Base-by-base conservation (phyloP, 2,888 invertebrate species). In the Aporophyla lueneburgensis region DNA sequence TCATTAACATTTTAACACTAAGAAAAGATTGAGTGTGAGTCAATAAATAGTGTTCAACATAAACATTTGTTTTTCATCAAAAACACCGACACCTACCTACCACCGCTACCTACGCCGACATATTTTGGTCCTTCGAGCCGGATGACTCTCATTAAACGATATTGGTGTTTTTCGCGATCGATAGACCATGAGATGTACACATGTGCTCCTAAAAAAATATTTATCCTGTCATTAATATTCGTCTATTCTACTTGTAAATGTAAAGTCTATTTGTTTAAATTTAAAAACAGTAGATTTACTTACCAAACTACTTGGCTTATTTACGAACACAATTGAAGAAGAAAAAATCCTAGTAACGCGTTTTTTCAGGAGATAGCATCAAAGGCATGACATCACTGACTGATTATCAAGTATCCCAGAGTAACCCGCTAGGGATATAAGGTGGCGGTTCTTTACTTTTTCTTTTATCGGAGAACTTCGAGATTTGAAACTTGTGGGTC, bases 401-500 rank as follows among this genome's bases (percentile, higher is more conserved):
- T 68, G 70, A 84, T 83, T 72, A 75, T 76, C 67, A 74, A 76
- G 76, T 67, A 59, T 56, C 59, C 72, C 61, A 10, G 51, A 49
- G 54, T 33, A 73, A 83, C 62, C 66, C 83, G 4, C 73, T 14
- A 49, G 74, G 61, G 67, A 74, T 67, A 70, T 73, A 77, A 74
- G 63, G 71, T 70, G 54, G 61, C 59, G 33, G 56, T 43, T 72
- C 63, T 72, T 75, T 77, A 65, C 68, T 85, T 72, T 81, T 85
- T 73, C 70, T 80, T 76, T 78, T 77, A 84, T 75, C 78, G 46
- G 33, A 71, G 27, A 71, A 84, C 83, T 78, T 69, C 51, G 68
- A 74, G 79, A 80, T 81, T 83, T 81, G 66, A 78, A 86, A 86
- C 74, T 83, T 77, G 69, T 53, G 86, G 80, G 86, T 77, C 72